These are phyloP conservation scores for Corynorhinus townsendii DNA, from an alignment of 2,113 vertebrate species.

Conservation along the genomic window DNA sequence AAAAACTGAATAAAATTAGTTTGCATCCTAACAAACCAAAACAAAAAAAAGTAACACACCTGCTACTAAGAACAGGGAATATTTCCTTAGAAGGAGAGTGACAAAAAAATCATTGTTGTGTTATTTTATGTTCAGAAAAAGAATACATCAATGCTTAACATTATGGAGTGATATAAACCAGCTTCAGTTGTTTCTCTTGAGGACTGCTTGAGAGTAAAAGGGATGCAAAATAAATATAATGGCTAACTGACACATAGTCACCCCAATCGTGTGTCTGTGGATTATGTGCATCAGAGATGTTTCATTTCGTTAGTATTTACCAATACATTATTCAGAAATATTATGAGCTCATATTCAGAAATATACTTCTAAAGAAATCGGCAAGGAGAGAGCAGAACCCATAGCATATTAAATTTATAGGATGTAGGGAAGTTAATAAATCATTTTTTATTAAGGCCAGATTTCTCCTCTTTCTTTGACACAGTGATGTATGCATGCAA, in stretches of 20 bases:
- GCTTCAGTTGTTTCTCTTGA: conserved; percentile 25
- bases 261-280: not conserved
- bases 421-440: conserved; percentile 60
- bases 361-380: conserved; percentile 56
- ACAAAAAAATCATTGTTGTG: not conserved
- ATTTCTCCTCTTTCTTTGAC: conserved; percentile 43
- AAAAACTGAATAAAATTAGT: not conserved
- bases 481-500: conserved; percentile 55
- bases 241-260: not conserved
- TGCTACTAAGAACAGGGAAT: not conserved
- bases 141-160: conserved; percentile 37
- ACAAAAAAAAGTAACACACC: not conserved
- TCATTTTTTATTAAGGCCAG: conserved; percentile 69
- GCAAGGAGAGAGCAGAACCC: conserved; percentile 37
- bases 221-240: not conserved
- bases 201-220: conserved; percentile 15
- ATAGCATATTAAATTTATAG: conserved; percentile 68
- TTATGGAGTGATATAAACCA: conserved; percentile 10
- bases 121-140: conserved; percentile 47
- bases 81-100: not conserved
- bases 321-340: conserved; percentile 40
- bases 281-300: not conserved
- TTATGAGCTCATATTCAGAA: conserved; percentile 40
- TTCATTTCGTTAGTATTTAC: conserved; percentile 42
- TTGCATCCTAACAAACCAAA: not conserved